Percentiles rank a stretch among this genome's conserved stretches.
Conservation (phyloP, 2,888 invertebrate species). For the Eurytoma adleriae region DNA sequence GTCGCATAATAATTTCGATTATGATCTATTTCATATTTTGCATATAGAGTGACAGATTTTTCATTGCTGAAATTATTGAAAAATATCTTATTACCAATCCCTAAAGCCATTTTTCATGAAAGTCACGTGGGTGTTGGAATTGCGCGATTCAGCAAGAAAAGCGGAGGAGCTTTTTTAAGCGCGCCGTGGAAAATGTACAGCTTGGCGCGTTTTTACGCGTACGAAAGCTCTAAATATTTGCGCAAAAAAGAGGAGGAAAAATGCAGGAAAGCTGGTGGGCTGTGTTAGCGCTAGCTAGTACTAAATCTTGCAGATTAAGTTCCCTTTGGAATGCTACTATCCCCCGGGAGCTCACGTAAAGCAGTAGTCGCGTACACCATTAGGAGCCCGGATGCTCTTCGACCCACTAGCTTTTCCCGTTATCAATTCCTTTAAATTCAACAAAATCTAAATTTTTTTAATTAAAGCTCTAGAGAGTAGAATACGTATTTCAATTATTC, state of each 20-base stretch:
- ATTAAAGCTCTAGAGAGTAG: no score
- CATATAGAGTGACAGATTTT: background rate
- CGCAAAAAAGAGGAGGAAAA: constrained; percentile 26
- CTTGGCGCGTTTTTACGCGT: constrained; percentile 5
- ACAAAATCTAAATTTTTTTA: no score
- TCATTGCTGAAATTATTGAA: background rate
- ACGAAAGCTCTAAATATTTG: constrained; percentile 3
- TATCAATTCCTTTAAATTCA: no score
- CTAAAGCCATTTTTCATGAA: constrained; percentile 17
- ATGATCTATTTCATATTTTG: constrained; percentile 28
- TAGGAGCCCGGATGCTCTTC: no score
- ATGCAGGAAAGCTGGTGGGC: constrained; percentile 26
- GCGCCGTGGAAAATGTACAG: constrained; percentile 25
- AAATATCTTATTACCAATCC: constrained; percentile 32
- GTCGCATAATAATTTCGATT: constrained; percentile 37
- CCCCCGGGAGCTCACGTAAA: no score
- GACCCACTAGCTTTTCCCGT: no score
- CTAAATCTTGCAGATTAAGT: constrained; percentile 53
- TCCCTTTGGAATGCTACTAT: constrained; percentile 37
- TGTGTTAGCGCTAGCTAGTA: constrained; percentile 39
- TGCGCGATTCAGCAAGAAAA: background rate
- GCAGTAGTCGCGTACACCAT: background rate
- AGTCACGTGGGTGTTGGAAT: background rate
- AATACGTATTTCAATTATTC: no score
- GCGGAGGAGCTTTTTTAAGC: background rate